Base-by-base conservation (phyloP, 2,797 vertebrate species). In the Apogon talboti region DNA sequence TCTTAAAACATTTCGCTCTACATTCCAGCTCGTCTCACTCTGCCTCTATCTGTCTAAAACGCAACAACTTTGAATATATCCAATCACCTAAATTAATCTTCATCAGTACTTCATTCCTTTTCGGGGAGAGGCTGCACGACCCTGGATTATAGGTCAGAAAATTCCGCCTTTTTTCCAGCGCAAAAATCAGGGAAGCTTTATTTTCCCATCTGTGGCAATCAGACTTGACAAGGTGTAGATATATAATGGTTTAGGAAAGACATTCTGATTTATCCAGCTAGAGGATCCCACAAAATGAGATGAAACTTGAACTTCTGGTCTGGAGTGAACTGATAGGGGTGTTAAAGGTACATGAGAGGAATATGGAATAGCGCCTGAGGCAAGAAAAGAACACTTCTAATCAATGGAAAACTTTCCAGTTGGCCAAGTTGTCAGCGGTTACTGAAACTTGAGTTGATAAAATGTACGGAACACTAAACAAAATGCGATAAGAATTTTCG, bases 191-290 rank as follows among this genome's bases (percentile, higher is more conserved):
- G 65, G 47, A 2, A 28, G 71, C 83, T 83, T 83, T 70, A 83
- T 81, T 79, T 66, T 76, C 44, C 81, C 75, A 81, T 85, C 68
- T 72, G 56, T 21, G 42, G 65, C 72, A 84, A 80, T 87, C 71
- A 82, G 71, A 45, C 62, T 37, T 66, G 62, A 30, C 56, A 33
- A 33, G 30, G 30, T 30, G 47, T 35, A 59, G 41, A 74, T 69
- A 56, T 13, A 52, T 52, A 70, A 59, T 30, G 3, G 63, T 9
- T 46, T 11, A 50, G 28, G 21, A 49, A 61, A 68, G 42, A 64
- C 19, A 47, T 55, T 41, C 64, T 41, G 30, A 33, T 40, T 41
- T 61, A 55, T 56, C 37, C 28, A 51, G 48, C 21, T 30, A 35
- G 52, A 60, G 19, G 43, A 24, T 16, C 61, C 33, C 21, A 59